Evolutionary conservation across 2,888 invertebrate genomes (phyloP).

Genomic region (Tenodera sinensis): DNA sequence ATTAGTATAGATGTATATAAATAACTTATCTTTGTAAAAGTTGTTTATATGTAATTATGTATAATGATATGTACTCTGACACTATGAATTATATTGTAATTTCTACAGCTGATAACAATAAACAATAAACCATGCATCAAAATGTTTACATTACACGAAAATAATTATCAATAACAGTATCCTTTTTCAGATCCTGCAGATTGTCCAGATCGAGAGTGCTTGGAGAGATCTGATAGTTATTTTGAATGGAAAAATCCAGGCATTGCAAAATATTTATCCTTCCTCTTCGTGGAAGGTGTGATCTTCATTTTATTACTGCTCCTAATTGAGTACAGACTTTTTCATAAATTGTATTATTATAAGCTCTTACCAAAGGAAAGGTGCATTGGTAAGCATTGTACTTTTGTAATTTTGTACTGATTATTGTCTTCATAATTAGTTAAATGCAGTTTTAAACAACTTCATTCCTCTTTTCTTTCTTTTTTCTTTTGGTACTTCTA

Average conservation of each 20-base stretch:
- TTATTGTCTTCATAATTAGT: not conserved
- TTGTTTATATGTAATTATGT: too few species aligned
- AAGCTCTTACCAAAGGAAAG: conserved; percentile 34
- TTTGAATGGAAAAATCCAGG: conserved; percentile 68
- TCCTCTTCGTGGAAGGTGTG: conserved; percentile 54
- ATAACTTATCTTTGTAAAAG: too few species aligned
- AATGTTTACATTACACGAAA: too few species aligned
- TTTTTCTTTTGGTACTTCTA: too few species aligned
- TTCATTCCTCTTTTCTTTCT: too few species aligned
- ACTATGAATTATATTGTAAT: too few species aligned
- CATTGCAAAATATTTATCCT: conserved; percentile 62
- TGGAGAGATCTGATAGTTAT: conserved; percentile 48
- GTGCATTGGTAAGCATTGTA: not conserved
- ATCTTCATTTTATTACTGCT: conserved; percentile 60
- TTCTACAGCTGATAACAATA: too few species aligned
- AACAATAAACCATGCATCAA: too few species aligned
- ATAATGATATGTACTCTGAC: too few species aligned
- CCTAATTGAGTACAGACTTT: conserved; percentile 58
- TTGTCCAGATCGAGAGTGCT: conserved; percentile 36
- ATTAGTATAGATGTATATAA: too few species aligned
- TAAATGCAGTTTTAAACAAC: not conserved
- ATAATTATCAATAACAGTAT: not conserved
- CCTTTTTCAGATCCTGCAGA: conserved; percentile 1
- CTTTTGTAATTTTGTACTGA: not conserved
- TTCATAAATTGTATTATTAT: conserved; percentile 50